Evolutionary conservation across 2,888 invertebrate species (phyloP).

Genomic region (Diadegma fenestrale): DNA sequence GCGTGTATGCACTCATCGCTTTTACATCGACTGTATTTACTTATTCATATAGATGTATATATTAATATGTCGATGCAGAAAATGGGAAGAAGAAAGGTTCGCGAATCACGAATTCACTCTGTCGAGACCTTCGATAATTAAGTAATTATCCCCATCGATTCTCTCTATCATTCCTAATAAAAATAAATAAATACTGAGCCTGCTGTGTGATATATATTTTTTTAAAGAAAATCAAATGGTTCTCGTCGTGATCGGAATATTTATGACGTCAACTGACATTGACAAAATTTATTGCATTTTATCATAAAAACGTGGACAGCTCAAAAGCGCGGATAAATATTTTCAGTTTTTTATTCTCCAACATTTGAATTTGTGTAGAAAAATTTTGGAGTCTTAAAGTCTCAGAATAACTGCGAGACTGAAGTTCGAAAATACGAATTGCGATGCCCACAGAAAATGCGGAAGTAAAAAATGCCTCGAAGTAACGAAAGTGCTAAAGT

Average conservation of each 20-base stretch:
- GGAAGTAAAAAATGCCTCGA: background rate
- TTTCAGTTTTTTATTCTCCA: background rate
- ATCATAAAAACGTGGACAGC: background rate
- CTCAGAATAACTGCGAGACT: background rate
- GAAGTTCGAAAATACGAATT: background rate
- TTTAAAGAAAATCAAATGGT: background rate
- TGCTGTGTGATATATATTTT: background rate
- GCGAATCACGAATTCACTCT: slow-evolving; percentile 45
- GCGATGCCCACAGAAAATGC: background rate
- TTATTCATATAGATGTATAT: slow-evolving; percentile 24
- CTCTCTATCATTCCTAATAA: slow-evolving; percentile 12
- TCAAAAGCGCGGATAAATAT: background rate
- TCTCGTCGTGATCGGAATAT: background rate
- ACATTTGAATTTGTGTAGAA: background rate
- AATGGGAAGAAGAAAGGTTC: background rate
- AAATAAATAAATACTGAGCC: background rate
- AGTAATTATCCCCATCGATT: slow-evolving; percentile 51
- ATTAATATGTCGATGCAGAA: slow-evolving; percentile 24
- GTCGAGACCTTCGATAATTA: slow-evolving; percentile 38
- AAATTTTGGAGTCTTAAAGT: background rate
- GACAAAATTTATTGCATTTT: background rate
- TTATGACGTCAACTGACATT: background rate
- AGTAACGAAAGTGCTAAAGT: background rate
- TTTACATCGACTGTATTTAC: slow-evolving; percentile 49
- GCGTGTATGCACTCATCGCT: slow-evolving; percentile 68